Evolutionary conservation across 1,140 invertebrate genomes (phyloP).

Genomic region (Thalassaphorura encarpata): DNA sequence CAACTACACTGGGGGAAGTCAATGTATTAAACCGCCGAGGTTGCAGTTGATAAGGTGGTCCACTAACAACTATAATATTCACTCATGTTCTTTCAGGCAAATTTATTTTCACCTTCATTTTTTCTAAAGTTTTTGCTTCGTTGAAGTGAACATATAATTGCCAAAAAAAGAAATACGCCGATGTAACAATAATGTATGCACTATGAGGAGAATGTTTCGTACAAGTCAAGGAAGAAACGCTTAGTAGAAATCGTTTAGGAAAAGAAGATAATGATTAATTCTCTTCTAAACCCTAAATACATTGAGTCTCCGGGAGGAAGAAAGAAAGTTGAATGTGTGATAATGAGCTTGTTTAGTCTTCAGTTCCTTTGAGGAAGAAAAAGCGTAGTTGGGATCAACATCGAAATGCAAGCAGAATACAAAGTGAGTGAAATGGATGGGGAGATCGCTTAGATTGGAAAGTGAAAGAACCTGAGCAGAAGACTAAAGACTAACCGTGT

Average conservation of each 20-base stretch:
- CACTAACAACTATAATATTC: not conserved
- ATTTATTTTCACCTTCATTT: not conserved
- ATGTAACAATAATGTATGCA: not conserved
- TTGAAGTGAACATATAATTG: not conserved
- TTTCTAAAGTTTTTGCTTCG: not conserved
- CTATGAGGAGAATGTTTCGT: not conserved
- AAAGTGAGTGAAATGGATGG: too few relatives aligned
- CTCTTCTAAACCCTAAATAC: not conserved
- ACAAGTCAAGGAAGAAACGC: not conserved
- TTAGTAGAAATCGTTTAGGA: not conserved
- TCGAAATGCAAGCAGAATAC: too few relatives aligned
- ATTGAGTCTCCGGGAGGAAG: not conserved
- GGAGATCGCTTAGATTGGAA: too few relatives aligned
- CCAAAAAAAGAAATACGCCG: not conserved
- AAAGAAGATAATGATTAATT: not conserved
- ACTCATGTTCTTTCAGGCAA: not conserved
- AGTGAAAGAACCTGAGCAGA: too few relatives aligned
- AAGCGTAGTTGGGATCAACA: too few relatives aligned
- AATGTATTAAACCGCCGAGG: too few relatives aligned
- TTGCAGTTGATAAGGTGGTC: not conserved
- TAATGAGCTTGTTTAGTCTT: constrained; percentile 25
- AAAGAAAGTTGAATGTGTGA: constrained; percentile 5
- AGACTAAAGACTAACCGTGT: too few relatives aligned
- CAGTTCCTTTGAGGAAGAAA: too few relatives aligned
- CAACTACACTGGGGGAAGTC: too few relatives aligned